A percentile compares a stretch with the other conserved stretches of the same genome.
phyloP scores from a whole-genome alignment of 2,113 vertebrate genomes.

The Silurus asotus region DNA sequence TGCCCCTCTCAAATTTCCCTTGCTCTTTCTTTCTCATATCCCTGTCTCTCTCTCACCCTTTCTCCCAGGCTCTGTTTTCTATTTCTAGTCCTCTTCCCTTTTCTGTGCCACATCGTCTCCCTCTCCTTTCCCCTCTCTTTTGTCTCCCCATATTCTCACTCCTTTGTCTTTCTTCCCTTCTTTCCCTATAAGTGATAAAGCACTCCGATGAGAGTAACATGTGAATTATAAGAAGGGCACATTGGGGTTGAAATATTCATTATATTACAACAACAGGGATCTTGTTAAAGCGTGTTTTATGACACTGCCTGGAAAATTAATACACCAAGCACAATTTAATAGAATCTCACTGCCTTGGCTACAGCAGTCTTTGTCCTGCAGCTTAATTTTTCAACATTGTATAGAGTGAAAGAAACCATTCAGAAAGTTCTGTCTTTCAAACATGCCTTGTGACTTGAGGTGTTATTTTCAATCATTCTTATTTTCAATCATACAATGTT shows the following conservation, averaged over 20 bases:
- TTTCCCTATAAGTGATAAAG: conserved; percentile 58
- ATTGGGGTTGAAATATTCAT: conserved; percentile 69
- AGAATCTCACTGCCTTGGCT: conserved; percentile 41
- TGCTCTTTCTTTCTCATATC: not conserved
- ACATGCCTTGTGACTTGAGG: not conserved
- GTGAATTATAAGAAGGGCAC: conserved; percentile 63
- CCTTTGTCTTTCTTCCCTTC: not conserved
- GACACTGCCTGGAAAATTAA: conserved; percentile 55
- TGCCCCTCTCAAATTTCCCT: not conserved
- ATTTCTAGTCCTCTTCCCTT: not conserved
- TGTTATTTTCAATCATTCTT: not conserved
- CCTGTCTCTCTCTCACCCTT: not conserved
- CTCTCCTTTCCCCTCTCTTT: conserved; percentile 8
- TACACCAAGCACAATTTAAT: conserved; percentile 54
- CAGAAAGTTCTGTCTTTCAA: not conserved
- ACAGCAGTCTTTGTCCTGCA: conserved; percentile 36
- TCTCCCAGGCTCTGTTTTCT: not conserved
- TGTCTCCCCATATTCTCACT: not conserved
- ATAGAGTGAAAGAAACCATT: not conserved
- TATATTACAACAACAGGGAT: conserved; percentile 64
- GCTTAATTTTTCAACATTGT: conserved; percentile 25
- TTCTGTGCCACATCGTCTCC: not conserved
- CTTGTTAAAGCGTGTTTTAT: conserved; percentile 62
- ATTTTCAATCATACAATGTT: no score
- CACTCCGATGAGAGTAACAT: conserved; percentile 62